phyloP scores from a whole-genome alignment of 2,888 invertebrate species.

The Drosophila meridionalis region DNA sequence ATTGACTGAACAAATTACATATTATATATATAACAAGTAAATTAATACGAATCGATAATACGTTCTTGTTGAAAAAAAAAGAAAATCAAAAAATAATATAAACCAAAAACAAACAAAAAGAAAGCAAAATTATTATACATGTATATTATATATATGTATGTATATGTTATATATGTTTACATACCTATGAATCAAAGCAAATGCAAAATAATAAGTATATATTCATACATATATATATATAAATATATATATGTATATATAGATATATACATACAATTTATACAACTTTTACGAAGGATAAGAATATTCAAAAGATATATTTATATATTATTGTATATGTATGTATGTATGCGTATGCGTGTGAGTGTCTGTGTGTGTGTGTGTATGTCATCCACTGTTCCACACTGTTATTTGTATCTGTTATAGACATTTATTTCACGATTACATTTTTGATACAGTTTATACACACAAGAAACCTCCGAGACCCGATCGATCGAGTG shows the following conservation, averaged over 20 bases:
- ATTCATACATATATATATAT: constrained; percentile 21
- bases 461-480: constrained; percentile 29
- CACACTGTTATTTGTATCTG: constrained; percentile 65
- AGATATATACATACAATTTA: constrained; percentile 54
- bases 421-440: constrained; percentile 42
- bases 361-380: constrained; percentile 10
- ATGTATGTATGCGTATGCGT: constrained; percentile 44
- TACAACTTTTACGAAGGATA: constrained; percentile 73
- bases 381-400: constrained; percentile 33
- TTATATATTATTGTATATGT: constrained; percentile 58
- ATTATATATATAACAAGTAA: constrained; percentile 62
- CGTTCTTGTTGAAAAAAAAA: constrained; percentile 66
- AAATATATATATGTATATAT: constrained; percentile 14
- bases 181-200: constrained; percentile 29
- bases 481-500: not conserved
- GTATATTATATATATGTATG: constrained; percentile 19
- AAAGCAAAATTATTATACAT: constrained; percentile 13
- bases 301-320: constrained; percentile 70
- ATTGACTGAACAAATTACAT: constrained; percentile 79
- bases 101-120: constrained; percentile 8
- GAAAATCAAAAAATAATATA: not conserved
- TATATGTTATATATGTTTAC: constrained; percentile 32
- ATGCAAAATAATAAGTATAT: constrained; percentile 56
- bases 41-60: constrained; percentile 72
- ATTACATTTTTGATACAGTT: constrained; percentile 67